Base-by-base conservation (phyloP, 2,797 vertebrate genomes). In the Sternarchorhynchus goeldii region DNA sequence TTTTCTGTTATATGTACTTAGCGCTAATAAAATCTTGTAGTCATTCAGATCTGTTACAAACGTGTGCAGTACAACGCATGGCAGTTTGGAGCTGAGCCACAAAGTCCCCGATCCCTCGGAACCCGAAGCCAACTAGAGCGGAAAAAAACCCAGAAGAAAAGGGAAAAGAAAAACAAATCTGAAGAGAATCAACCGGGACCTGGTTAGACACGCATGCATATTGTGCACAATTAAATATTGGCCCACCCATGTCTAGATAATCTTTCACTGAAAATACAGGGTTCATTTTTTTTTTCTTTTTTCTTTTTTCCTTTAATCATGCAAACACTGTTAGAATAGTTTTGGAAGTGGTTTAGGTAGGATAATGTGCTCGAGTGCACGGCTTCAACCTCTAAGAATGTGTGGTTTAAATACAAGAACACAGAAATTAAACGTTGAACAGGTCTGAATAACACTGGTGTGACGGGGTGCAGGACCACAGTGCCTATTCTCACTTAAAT, bases 21-120 rank as follows among this genome's bases (percentile, higher is more conserved):
- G 91, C 91, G 89, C 91, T 91, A 92, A 41, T 93, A 92, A 94
- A 93, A 93, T 93, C 92, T 93, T 93, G 91, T 94, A 93, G 93
- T 94, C 92, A 90, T 94, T 94, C 92, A 90, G 92, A 93, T 94
- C 89, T 89, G 88, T 93, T 93, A 94, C 89, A 93, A 93, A 94
- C 93, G 91, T 94, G 93, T 94, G 93, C 94, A 94, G 93, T 94
- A 94, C 93, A 95, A 95, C 96, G 95, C 96, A 96, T 96, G 97
- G 97, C 97, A 98, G 96, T 97, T 95, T 95, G 97, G 94, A 97
- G 97, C 96, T 98, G 96, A 98, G 96, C 96, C 92, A 90, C 94
- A 94, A 25, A 94, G 91, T 94, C 94, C 93, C 93, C 89, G 89
- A 92, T 87, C 87, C 72, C 88, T 93, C 92, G 92, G 89, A 92